phyloP scores from a whole-genome alignment of 2,888 invertebrate species.

The Nowickia ferox region DNA sequence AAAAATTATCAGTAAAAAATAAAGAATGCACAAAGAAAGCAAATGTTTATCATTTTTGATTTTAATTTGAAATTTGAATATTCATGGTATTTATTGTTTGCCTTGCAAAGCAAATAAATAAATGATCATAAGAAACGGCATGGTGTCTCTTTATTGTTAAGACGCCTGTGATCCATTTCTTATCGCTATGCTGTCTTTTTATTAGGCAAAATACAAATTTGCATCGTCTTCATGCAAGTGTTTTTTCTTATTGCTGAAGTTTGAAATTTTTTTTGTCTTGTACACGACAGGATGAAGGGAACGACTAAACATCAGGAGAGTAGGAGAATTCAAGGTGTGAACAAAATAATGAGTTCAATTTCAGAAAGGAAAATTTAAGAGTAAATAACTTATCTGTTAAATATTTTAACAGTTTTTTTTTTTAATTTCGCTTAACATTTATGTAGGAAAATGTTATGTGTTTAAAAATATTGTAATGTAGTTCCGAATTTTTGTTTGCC shows the following conservation, averaged over 20 bases:
- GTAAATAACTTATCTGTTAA: too few species aligned
- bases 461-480: too few species aligned
- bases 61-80: slow-evolving; percentile 66
- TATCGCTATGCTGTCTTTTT: slow-evolving; percentile 33
- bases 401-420: too few species aligned
- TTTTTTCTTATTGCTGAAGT: neutral
- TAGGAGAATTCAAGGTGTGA: neutral
- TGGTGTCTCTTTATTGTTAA: slow-evolving; percentile 46
- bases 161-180: slow-evolving; percentile 55
- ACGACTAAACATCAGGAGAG: neutral
- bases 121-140: slow-evolving; percentile 52
- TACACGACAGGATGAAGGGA: slow-evolving; percentile 45
- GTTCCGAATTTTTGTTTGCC: too few species aligned
- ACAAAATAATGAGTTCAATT: slow-evolving; percentile 5
- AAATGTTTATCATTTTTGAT: slow-evolving; percentile 55
- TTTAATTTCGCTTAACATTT: too few species aligned
- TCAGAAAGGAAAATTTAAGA: too few species aligned
- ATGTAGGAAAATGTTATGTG: too few species aligned
- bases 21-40: slow-evolving; percentile 35
- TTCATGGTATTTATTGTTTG: slow-evolving; percentile 49
- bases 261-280: neutral
- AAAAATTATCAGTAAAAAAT: slow-evolving; percentile 30
- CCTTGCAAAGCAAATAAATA: slow-evolving; percentile 19
- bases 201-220: slow-evolving; percentile 26
- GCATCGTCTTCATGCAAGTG: slow-evolving; percentile 51